These are phyloP conservation scores for Cheilosia grossa DNA, from an alignment of 2,888 invertebrate genomes.

Conservation along the genomic window DNA sequence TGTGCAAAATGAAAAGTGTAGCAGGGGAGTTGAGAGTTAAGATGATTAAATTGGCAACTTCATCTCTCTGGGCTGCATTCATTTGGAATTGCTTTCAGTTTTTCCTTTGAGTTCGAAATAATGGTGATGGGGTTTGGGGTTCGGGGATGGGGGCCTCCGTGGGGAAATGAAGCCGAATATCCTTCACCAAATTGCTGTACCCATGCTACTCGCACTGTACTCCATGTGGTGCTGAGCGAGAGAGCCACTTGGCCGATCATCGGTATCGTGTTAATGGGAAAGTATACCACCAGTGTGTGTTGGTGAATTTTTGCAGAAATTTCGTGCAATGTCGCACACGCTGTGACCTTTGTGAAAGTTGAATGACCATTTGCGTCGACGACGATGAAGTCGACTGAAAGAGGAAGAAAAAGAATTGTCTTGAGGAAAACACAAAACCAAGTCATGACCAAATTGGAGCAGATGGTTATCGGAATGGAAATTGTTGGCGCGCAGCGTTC, in stretches of 20 bases:
- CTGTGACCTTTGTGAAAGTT: slow-evolving; percentile 75
- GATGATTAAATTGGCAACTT: slow-evolving; percentile 71
- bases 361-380: slow-evolving; percentile 69
- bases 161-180: slow-evolving; percentile 35
- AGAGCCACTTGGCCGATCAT: neutral
- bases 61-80: slow-evolving; percentile 30
- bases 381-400: slow-evolving; percentile 27
- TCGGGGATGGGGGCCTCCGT: neutral
- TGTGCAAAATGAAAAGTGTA: slow-evolving; percentile 64
- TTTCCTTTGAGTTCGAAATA: slow-evolving; percentile 25
- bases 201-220: neutral
- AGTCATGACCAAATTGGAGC: slow-evolving; percentile 55
- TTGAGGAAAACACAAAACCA: slow-evolving; percentile 16
- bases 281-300: slow-evolving; percentile 12
- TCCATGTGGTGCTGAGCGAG: slow-evolving; percentile 27
- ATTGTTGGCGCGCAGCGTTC: slow-evolving; percentile 40
- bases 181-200: neutral
- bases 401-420: slow-evolving; percentile 26
- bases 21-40: slow-evolving; percentile 39
- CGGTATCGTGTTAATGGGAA: slow-evolving; percentile 61
- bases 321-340: slow-evolving; percentile 73
- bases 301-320: slow-evolving; percentile 44
- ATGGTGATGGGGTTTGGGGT: too few relatives aligned
- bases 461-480: slow-evolving; percentile 69
- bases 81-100: slow-evolving; percentile 65